phyloP scores from a whole-genome alignment of 2,888 invertebrate species.

The Capitulum mitella region DNA sequence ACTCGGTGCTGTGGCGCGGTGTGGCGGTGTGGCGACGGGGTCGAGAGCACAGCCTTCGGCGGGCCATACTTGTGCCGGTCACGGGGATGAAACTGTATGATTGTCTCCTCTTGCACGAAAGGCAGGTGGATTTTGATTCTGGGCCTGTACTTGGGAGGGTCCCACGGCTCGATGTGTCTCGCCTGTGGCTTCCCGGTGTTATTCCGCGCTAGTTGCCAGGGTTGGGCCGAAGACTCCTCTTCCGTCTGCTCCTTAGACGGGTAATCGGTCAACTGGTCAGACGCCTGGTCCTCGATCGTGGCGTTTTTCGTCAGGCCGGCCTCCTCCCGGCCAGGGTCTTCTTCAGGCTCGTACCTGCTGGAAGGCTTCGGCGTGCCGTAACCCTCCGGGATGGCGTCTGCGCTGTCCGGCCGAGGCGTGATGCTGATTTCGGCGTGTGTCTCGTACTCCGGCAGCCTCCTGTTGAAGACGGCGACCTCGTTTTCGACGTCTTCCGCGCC shows the following conservation, averaged over 20 bases:
- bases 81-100: neutral
- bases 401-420: neutral
- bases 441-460: neutral
- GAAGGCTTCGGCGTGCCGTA: neutral
- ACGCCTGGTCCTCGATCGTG: too few species aligned
- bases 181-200: too few species aligned
- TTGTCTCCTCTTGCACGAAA: neutral
- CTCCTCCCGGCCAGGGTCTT: neutral
- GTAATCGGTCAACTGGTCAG: too few species aligned
- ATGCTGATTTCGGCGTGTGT: neutral
- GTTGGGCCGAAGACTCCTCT: too few species aligned
- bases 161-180: neutral
- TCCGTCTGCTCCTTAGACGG: too few species aligned
- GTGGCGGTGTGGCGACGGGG: too few species aligned
- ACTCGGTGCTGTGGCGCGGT: too few species aligned
- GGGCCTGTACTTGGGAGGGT: neutral
- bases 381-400: neutral
- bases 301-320: too few species aligned
- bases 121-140: neutral
- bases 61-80: neutral
- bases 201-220: too few species aligned
- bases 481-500: too few species aligned
- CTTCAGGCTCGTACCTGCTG: neutral
- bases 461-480: too few species aligned
- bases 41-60: neutral